Percentiles rank a stretch among this genome's conserved stretches.
Conservation (phyloP, 2,888 invertebrate species). For the Andrena bucephala region DNA sequence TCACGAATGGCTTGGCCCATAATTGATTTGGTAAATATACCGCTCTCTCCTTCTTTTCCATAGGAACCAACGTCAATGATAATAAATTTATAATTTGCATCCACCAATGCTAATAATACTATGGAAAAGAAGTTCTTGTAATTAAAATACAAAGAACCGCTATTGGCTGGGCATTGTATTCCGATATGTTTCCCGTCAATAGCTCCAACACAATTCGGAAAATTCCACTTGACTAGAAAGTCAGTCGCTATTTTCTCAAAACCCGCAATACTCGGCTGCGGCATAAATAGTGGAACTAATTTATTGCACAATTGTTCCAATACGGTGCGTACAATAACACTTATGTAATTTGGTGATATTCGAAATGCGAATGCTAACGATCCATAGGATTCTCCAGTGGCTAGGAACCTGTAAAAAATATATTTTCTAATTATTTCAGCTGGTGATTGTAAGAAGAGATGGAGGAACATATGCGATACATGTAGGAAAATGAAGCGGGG, state of each 20-base stretch:
- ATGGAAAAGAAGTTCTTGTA: background rate
- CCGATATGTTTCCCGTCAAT: background rate
- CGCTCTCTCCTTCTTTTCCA: background rate
- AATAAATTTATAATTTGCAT: background rate
- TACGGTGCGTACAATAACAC: background rate
- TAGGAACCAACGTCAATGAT: background rate
- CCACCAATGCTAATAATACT: background rate
- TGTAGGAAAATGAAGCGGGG: no score
- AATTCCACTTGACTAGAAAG: background rate
- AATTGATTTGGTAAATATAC: background rate
- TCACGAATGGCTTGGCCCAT: background rate
- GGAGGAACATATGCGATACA: background rate
- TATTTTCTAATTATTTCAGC: conserved; percentile 3
- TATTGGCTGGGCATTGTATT: background rate
- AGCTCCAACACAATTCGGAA: background rate
- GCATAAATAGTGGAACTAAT: background rate
- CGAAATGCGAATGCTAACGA: background rate
- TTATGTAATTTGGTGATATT: background rate
- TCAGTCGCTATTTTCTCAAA: background rate
- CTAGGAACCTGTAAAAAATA: conserved; percentile 2
- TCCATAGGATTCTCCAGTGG: background rate
- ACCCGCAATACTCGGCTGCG: background rate
- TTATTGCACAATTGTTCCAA: background rate
- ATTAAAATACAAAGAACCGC: background rate
- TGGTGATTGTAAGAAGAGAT: conserved; percentile 5